Base-by-base conservation (phyloP, 2,888 invertebrate genomes). In the Drosophila testacea region DNA sequence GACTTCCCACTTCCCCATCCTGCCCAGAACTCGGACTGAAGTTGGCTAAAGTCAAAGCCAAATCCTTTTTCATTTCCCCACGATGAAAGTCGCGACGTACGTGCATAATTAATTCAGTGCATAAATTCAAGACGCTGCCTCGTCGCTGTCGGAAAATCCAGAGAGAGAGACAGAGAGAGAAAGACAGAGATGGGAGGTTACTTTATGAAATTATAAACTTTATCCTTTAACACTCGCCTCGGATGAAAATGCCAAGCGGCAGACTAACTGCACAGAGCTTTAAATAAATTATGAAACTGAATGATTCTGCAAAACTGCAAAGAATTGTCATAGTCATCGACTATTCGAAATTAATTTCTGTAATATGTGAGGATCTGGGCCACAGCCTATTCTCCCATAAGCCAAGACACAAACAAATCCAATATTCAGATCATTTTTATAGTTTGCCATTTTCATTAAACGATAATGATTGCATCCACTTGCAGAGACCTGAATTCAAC, bases 21-120 rank as follows among this genome's bases (percentile, higher is more conserved):
- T 51, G 27, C 4, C 54, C 22, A 38, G 36, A 16, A 52, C n/a
- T 77, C 65, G 73, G 69, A 73, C 69, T 46, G 52, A 36, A 55
- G 50, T 39, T 32, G 59, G 64, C 55, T 9, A 50, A 54, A 64
- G 47, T 57, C 64, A 66, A 66, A 71, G 57, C 48, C 54, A 75
- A 75, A 63, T 69, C 64, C 70, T 22, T 22, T 47, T 46, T 55
- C 62, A 69, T 39, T 66, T 69, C 28, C 57, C 59, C 46, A 59
- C 55, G 52, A 54, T 44, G 56, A 32, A 50, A 54, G 42, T 55
- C 13, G 34, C 59, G 38, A 69, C 85, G 89, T 86, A 80, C 89
- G 85, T 82, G 85, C 86, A 89, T 86, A 86, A 86, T 86, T 89
- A 89, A 86, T 89, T 86, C 89, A 77, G 88, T 74, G 85, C 88